These are phyloP conservation scores for Rattus norvegicus DNA, from an alignment of 2,113 vertebrate genomes.

Conservation along the genomic window GRCr8 NC_086020.1:199195001-199195500, in stretches of 20 bases:
- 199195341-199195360: not conserved
- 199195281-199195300: not conserved
- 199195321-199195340: not conserved
- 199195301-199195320: not conserved
- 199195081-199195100: not conserved
- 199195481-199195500: not conserved
- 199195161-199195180: not conserved
- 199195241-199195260: not conserved
- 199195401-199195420: not conserved
- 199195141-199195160: not conserved
- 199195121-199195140: rapidly evolving
- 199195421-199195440: not conserved
- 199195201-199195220: not conserved
- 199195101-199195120: not conserved
- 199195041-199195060: not conserved
- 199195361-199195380: not conserved
- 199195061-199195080: not conserved
- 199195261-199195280: not conserved
- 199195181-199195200: not conserved
- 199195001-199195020: not conserved
- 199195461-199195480: not conserved
- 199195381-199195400: not conserved
- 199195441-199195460: not conserved
- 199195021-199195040: not conserved
- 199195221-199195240: not conserved